phyloP scores from a whole-genome alignment of 1,140 invertebrate species.

The Saxidomus purpurata region DNA sequence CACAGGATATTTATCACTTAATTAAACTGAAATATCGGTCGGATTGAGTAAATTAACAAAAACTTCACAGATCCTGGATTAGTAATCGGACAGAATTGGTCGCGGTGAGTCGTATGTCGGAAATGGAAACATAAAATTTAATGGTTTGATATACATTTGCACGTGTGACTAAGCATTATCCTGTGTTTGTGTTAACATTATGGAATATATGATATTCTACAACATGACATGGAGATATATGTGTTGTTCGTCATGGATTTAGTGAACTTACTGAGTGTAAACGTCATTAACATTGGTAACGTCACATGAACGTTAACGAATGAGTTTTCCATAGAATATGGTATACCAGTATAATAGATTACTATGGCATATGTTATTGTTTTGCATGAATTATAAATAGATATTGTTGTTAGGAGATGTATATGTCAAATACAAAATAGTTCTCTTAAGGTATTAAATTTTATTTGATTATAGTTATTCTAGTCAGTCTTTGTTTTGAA shows the following conservation, averaged over 20 bases:
- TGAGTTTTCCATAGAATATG: no score
- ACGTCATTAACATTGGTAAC: no score
- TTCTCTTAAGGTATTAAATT: no score
- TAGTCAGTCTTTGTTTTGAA: no score
- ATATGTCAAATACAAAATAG: no score
- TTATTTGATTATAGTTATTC: no score
- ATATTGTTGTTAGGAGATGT: no score
- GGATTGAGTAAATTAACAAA: not conserved
- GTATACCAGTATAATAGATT: no score
- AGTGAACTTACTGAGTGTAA: no score
- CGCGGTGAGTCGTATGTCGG: not conserved
- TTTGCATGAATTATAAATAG: no score
- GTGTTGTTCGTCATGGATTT: not conserved
- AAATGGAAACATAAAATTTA: not conserved
- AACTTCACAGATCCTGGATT: not conserved
- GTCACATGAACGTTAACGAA: no score
- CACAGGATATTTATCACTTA: not conserved
- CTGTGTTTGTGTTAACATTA: not conserved
- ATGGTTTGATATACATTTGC: not conserved
- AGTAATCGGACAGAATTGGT: not conserved
- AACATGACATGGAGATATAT: not conserved
- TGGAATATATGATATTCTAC: not conserved
- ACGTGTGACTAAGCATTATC: not conserved
- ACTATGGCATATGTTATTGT: no score
- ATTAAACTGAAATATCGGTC: not conserved